Evolutionary conservation across 2,888 invertebrate species (phyloP), one percentile per base, ranked within the genome.

Genomic region (Nasonovia ribisnigri): DNA sequence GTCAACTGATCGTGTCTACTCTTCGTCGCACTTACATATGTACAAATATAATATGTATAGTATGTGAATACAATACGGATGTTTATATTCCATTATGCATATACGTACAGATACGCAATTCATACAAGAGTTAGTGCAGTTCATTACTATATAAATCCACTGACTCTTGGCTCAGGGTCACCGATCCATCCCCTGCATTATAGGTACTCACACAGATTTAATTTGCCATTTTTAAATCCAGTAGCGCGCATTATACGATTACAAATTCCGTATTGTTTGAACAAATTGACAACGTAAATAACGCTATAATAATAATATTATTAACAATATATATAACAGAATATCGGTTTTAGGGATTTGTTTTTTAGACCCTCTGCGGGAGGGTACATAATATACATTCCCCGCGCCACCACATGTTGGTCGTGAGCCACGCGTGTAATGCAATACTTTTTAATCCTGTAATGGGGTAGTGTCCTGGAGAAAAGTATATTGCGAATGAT

Each of bases 301-400:
- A 93, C 90, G 89, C 36, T 46, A 54, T 36, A 77, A 51, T 89
- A 51, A 84, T 46, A 90, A 90, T 60, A 42, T 36, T 77, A 77
- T 36, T 77, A 77, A 77, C 77, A 77, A 77, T 77, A 77, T 29
- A 60, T 60, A 77, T 77, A 77, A 67, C 48, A 42, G 48, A 48
- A 90, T 90, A 87, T 90, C 43, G 86, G 86, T 90, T 90, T 93
- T 84, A 43, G 93, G 93, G 86, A 90, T 93, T 93, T 93, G 93
- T 93, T 67, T 90, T 90, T 57, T 46, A n/a, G 16, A 54, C 92
- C 54, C 57, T 89, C 51, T 36, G n/a, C n/a, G n/a, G 29, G 43
- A 29, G 43, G 29, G 10, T 29, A 84, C 42, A n/a, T 24, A 13
- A 60, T 6, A 26, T 8, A 42, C 51, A 48, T 11, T 29, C 77